phyloP scores from a whole-genome alignment of 2,888 invertebrate species.

The Synergus umbraculus region DNA sequence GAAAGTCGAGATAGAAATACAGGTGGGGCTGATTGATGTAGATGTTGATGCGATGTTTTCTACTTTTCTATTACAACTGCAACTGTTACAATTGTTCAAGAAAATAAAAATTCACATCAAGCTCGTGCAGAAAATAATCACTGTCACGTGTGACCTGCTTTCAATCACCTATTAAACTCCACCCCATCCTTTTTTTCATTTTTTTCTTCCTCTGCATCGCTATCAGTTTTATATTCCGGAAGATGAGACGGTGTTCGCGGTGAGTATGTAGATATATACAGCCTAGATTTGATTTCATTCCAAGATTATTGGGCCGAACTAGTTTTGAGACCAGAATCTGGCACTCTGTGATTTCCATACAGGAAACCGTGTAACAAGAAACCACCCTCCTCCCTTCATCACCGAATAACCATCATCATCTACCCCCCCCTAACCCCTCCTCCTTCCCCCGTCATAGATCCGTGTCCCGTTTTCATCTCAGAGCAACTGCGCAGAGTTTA shows the following conservation, averaged over 20 bases:
- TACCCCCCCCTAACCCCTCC: not conserved
- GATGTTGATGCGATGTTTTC: not conserved
- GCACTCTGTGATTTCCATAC: constrained; percentile 72
- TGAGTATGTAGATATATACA: constrained; percentile 25
- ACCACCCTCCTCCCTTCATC: constrained; percentile 62
- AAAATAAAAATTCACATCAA: too few relatives aligned
- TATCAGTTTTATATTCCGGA: constrained; percentile 28
- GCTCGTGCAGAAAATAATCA: not conserved
- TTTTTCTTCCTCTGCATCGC: not conserved
- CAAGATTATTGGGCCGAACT: constrained; percentile 65
- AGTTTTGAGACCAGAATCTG: constrained; percentile 24
- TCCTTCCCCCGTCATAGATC: not conserved
- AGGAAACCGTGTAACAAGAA: constrained; percentile 75
- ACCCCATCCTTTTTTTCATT: not conserved
- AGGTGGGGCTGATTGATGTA: not conserved
- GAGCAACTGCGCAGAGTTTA: constrained; percentile 14
- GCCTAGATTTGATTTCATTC: constrained; percentile 71
- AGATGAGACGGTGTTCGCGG: constrained; percentile 1
- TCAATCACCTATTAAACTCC: constrained; percentile 12
- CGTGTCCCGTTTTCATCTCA: constrained; percentile 1
- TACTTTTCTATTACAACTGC: too few relatives aligned
- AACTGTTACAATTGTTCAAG: too few relatives aligned
- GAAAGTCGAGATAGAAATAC: too few relatives aligned
- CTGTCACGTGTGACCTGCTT: constrained; percentile 1
- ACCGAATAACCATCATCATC: constrained; percentile 18